Base-by-base conservation (phyloP, 1,140 invertebrate genomes). In the Reticulitermes speratus region DNA sequence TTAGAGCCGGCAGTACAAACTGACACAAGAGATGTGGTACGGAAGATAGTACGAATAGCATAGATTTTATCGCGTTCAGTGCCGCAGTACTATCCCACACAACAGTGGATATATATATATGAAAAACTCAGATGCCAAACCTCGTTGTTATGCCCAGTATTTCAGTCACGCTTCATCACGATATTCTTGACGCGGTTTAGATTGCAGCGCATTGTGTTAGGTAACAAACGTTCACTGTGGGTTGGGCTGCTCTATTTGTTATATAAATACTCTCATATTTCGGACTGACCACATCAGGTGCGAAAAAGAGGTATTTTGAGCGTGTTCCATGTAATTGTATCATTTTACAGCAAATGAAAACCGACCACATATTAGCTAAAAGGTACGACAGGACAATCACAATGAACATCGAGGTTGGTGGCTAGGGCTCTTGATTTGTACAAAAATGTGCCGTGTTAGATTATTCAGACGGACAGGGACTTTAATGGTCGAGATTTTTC, bases 101-200 rank as follows among this genome's bases (percentile, higher is more conserved):
- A 8, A 75, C 65, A 75, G 25, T 16, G 65, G 65, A 75, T 75
- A 30, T 75, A 75, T 75, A 30, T 75, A 30, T 75, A 75, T 75
- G 65, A 30, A 23, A 75, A 75, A 30, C n/a, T 75, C 65, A 75
- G n/a, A 75, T 75, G n/a, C 25, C 65, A 75, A 3, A 75, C 65
- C 65, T 75, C 65, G 65, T 75, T 75, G 65, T 75, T 75, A 75
- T 75, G 65, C n/a, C 25, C 65, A 75, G 65, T 75, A 75, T 75
- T 75, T 75, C 65, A 75, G 14, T 75, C 65, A 75, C n/a, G 65
- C 65, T 25, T 30, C 65, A n/a, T 25, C 65, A 25, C 52, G 19
- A 55, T 19, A 21, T 21, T 55, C 52, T 5, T 75, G 65, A 75
- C 65, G 65, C 65, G n/a, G 65, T 75, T 75, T 75, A 75, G 65